Evolutionary conservation across 2,113 vertebrate genomes (phyloP).

Genomic region (Brevimyrus niger): DNA sequence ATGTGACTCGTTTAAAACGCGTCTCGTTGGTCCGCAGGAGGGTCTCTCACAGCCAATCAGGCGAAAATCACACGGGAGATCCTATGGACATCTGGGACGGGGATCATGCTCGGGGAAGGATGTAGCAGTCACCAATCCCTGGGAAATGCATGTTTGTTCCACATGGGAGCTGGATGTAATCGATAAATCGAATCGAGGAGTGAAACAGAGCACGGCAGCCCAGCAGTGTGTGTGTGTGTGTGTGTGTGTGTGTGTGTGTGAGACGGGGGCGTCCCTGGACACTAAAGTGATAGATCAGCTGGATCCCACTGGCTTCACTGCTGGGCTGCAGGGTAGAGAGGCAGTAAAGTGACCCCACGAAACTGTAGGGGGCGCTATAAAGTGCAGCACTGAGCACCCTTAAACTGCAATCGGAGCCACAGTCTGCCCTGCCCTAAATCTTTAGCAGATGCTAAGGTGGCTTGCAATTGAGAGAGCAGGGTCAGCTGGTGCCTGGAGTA

Average conservation of each 20-base stretch:
- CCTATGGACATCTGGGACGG: neutral
- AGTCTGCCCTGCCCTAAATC: neutral
- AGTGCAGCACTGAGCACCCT: neutral
- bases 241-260: neutral
- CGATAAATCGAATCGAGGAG: neutral
- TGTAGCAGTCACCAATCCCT: neutral
- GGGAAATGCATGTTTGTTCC: neutral
- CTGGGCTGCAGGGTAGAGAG: neutral
- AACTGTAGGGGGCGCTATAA: neutral
- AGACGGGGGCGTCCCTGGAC: neutral
- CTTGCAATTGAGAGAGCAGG: neutral
- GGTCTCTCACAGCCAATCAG: neutral
- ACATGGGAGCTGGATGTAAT: neutral
- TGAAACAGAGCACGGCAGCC: neutral
- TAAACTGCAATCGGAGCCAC: neutral
- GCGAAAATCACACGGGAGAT: neutral
- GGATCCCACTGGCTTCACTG: neutral
- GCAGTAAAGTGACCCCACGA: neutral
- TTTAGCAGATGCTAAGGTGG: neutral
- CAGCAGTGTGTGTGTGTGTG: neutral
- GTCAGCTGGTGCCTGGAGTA: neutral
- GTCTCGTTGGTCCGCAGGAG: neutral
- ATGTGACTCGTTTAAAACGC: neutral
- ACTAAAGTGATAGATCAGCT: neutral
- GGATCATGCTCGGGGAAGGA: neutral